Evolutionary conservation across 2,113 vertebrate species (phyloP).

Genomic region (Paedocypris sp.): DNA sequence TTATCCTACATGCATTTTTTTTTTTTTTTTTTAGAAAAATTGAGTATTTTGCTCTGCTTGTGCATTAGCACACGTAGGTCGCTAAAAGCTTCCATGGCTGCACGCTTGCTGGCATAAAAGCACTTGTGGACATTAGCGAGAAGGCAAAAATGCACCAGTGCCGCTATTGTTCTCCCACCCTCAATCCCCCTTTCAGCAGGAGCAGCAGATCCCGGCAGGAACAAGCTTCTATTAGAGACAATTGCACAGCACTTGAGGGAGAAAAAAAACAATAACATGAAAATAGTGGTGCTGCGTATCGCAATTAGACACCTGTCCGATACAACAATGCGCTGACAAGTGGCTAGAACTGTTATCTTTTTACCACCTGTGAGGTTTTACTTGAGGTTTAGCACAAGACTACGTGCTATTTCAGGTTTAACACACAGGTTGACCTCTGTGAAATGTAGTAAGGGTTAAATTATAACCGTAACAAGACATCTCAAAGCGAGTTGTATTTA

Average conservation of each 20-base stretch:
- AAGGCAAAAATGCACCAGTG: slow-evolving; percentile 38
- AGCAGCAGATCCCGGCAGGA: background rate
- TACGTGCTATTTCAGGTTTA: no score
- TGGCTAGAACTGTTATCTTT: background rate
- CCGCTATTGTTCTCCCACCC: slow-evolving; percentile 37
- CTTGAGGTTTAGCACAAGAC: no score
- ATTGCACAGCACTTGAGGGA: background rate
- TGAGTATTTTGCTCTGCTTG: slow-evolving; percentile 44
- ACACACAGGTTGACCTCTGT: slow-evolving; percentile 25
- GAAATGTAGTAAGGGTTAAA: slow-evolving; percentile 53
- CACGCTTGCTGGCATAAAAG: slow-evolving; percentile 44
- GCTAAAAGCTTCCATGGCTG: slow-evolving; percentile 52
- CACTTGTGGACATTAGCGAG: slow-evolving; percentile 52
- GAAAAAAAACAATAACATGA: background rate
- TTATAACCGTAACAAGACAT: no score
- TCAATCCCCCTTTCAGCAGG: slow-evolving; percentile 18
- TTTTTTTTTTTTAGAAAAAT: slow-evolving; percentile 36
- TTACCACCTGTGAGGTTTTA: background rate
- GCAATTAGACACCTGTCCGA: background rate
- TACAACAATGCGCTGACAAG: background rate
- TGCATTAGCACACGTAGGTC: slow-evolving; percentile 38
- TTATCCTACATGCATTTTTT: slow-evolving; percentile 39
- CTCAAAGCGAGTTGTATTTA: no score
- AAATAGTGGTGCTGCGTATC: background rate
- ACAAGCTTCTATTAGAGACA: background rate